Evolutionary conservation across 2,888 invertebrate species (phyloP).

Genomic region (Caradrina clavipalpis): DNA sequence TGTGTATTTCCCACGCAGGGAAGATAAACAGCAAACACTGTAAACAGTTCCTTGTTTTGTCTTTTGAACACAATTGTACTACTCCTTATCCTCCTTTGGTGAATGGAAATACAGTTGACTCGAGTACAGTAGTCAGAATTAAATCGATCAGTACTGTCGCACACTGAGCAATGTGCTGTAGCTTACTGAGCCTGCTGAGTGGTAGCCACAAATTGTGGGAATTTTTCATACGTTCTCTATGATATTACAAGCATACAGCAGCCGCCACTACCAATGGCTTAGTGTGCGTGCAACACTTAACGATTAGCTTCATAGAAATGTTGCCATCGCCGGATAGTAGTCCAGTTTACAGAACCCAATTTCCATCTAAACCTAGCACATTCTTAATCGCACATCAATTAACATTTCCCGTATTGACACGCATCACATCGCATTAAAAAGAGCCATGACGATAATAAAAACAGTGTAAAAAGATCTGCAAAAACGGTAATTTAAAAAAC

Average conservation of each 20-base stretch:
- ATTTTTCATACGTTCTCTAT: too few relatives aligned
- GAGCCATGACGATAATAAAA: constrained; percentile 8
- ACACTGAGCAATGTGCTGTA: too few relatives aligned
- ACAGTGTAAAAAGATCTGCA: constrained; percentile 29
- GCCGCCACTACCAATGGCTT: too few relatives aligned
- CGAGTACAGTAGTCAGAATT: constrained; percentile 14
- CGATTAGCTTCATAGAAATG: too few relatives aligned
- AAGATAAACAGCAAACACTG: constrained; percentile 28
- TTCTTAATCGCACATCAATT: constrained; percentile 13
- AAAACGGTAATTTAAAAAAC: too few relatives aligned
- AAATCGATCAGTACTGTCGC: constrained; percentile 8
- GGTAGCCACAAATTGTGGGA: too few relatives aligned
- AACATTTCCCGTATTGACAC: constrained; percentile 23
- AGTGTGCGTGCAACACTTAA: too few relatives aligned
- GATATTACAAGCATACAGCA: too few relatives aligned
- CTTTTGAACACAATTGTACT: constrained; percentile 6
- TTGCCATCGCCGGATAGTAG: neutral
- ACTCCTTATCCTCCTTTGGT: neutral
- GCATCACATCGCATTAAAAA: constrained; percentile 13
- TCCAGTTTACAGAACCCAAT: constrained; percentile 1
- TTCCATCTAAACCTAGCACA: neutral
- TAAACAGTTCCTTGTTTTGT: constrained; percentile 13
- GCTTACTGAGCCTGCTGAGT: too few relatives aligned
- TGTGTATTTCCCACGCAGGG: constrained; percentile 26
- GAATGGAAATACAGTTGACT: neutral